Base-by-base conservation (phyloP, 2,888 invertebrate species). In the Sphaerophoria taeniata region DNA sequence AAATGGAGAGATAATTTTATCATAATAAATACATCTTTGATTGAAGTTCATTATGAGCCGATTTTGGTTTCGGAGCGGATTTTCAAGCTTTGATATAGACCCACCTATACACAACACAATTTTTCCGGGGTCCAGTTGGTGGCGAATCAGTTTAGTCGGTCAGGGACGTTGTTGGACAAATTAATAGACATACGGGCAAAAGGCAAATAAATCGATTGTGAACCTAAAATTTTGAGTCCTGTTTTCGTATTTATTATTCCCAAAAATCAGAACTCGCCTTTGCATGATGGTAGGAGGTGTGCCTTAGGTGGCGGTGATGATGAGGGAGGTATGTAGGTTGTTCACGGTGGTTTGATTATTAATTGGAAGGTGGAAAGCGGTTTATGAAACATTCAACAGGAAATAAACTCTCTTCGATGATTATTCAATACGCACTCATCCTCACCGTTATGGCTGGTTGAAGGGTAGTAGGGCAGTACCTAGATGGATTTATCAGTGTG, bases 11-110 rank as follows among this genome's bases (percentile, higher is more conserved):
- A 72, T 76, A 76, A 80, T 73, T 80, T 70, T 72, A 80, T 85
- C 72, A 70, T 65, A 63, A 77, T 85, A 81, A 85, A 85, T 85
- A 81, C 81, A 73, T 85, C 85, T 85, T 85, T 81, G 85, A 85
- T 77, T 85, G 73, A 63, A 81, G 73, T 76, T 81, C 76, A 85
- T 85, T 73, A 77, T 73, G 70, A 77, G 75, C 60, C 73, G 77
- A 81, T 81, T 85, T 81, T 14, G 70, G 73, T 56, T 51, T 69
- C 72, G 55, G 80, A 67, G 79, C 67, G 24, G 24, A 16, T 47
- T 72, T 67, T 76, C 43, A 69, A 56, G 53, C 56, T n/a, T 24
- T 16, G 16, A 16, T 60, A 16, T n/a, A 5, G 12, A 11, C 43
- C 6, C 9, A 43, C 9, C 36, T 58, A 24, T n/a, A 33, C n/a